These are phyloP conservation scores for Symphodus melops DNA, from an alignment of 2,113 vertebrate species.

Conservation along the genomic window DNA sequence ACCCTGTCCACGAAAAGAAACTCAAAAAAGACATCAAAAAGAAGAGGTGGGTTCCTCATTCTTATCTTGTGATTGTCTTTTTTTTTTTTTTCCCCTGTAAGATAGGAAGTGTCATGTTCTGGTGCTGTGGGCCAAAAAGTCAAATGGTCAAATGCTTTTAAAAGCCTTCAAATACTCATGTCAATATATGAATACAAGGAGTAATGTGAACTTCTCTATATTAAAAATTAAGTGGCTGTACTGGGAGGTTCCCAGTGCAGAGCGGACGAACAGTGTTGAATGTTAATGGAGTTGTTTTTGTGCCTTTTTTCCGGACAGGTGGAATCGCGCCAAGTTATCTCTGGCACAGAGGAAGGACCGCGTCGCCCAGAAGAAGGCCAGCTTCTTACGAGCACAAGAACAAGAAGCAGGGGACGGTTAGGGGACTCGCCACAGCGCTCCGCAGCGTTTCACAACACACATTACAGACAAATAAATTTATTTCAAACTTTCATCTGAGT, in stretches of 20 bases:
- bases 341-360: constrained; percentile 96
- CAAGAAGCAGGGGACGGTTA: constrained; percentile 91
- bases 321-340: constrained; percentile 98
- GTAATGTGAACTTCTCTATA: no score
- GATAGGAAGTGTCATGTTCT: no score
- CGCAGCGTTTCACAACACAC: constrained; percentile 8
- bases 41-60: constrained; percentile 88
- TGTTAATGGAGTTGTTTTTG: constrained; percentile 65
- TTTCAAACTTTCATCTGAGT: constrained; percentile 54
- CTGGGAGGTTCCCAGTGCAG: constrained; percentile 12
- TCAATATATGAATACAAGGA: not conserved
- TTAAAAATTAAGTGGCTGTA: constrained; percentile 9
- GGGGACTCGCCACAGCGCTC: constrained; percentile 25
- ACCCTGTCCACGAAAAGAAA: constrained; percentile 95
- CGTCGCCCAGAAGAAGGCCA: constrained; percentile 98
- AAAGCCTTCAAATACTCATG: not conserved
- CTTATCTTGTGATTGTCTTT: not conserved
- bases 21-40: constrained; percentile 95
- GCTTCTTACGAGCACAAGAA: constrained; percentile 94
- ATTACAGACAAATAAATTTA: constrained; percentile 80
- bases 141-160: no score
- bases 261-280: constrained; percentile 48
- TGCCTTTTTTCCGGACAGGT: constrained; percentile 80
- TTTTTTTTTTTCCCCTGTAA: no score
- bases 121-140: no score